Conservation (phyloP, 2,888 invertebrate species). For the Agrochola lota region DNA sequence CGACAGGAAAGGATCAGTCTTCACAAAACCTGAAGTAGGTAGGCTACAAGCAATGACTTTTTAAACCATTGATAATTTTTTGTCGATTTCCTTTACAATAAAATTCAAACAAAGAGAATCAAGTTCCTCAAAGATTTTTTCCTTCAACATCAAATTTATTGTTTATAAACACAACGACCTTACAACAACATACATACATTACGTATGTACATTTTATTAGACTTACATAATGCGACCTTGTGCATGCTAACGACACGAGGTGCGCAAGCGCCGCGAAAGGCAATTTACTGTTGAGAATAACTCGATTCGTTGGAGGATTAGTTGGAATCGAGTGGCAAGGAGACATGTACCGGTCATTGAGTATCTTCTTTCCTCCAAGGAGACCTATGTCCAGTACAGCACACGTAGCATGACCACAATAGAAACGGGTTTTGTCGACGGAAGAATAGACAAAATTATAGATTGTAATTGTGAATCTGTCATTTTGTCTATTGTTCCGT, state of each 20-base stretch:
- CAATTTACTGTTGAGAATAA: conserved; percentile 41
- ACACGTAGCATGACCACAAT: no score
- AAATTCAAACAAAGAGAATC: background rate
- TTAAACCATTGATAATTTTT: background rate
- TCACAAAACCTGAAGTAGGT: background rate
- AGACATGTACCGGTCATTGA: background rate
- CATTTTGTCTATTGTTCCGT: no score
- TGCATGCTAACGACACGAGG: conserved; percentile 43
- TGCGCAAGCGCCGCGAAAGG: conserved; percentile 49
- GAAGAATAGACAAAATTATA: no score
- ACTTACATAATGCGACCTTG: conserved; percentile 61
- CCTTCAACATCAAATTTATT: conserved; percentile 16
- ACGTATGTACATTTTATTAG: conserved; percentile 59
- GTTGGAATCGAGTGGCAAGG: background rate
- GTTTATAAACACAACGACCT: conserved; percentile 46
- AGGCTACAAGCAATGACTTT: background rate
- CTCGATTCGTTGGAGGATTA: background rate
- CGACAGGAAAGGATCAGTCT: background rate
- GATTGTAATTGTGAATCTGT: no score
- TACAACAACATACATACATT: conserved; percentile 7
- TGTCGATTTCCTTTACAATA: conserved; percentile 1
- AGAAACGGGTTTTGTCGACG: no score
- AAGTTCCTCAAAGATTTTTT: background rate
- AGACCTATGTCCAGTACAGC: background rate
- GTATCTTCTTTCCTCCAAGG: no score